Conservation (phyloP, 2,113 vertebrate species). For the Atrichornis clamosus region DNA sequence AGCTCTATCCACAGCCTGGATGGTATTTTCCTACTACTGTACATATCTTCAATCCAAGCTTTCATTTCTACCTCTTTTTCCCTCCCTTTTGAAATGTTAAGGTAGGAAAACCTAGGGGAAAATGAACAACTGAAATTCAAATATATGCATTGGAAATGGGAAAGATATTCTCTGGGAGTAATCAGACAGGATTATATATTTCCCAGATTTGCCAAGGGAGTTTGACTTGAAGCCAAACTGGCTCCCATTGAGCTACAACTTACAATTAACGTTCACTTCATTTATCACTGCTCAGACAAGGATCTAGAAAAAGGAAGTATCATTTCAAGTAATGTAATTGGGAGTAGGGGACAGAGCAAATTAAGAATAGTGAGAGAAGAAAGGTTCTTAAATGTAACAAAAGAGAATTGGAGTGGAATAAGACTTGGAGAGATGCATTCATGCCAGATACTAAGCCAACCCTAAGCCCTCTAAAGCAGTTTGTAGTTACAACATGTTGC, state of each 20-base stretch:
- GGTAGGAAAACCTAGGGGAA: background rate
- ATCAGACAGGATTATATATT: conserved; percentile 66
- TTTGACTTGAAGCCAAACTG: conserved; percentile 59
- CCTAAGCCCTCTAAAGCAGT: background rate
- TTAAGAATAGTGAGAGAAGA: background rate
- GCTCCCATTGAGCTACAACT: conserved; percentile 51
- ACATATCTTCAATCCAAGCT: conserved; percentile 18
- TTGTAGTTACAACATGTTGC: background rate
- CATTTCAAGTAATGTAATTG: conserved; percentile 13
- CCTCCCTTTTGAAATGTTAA: background rate
- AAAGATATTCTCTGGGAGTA: conserved; percentile 64
- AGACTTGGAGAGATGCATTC: background rate
- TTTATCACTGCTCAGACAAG: conserved; percentile 58
- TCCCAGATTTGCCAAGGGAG: conserved; percentile 36
- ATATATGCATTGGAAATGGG: conserved; percentile 24
- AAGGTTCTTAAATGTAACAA: background rate
- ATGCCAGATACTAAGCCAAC: background rate
- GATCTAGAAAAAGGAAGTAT: conserved; percentile 24
- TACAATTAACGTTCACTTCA: conserved; percentile 54
- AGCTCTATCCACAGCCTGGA: background rate
- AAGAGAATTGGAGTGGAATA: background rate
- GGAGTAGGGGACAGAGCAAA: background rate
- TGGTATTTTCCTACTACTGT: background rate
- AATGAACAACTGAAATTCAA: conserved; percentile 42
- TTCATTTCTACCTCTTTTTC: conserved; percentile 23